Conservation (phyloP, 2,797 vertebrate genomes). For the Darevskia mixta region DNA sequence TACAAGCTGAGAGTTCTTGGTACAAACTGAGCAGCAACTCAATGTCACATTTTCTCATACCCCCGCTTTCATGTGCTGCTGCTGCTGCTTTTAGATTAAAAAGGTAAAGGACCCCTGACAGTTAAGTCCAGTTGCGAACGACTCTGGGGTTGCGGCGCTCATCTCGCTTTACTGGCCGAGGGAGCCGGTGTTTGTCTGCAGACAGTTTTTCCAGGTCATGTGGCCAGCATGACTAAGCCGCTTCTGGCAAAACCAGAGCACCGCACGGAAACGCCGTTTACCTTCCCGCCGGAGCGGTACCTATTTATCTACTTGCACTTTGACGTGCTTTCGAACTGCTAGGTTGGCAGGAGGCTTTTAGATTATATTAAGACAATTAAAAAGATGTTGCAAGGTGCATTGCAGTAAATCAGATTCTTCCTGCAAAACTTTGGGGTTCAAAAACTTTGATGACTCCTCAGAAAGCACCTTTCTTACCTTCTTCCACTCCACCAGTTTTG, state of each 20-base stretch:
- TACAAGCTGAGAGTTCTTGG: not conserved
- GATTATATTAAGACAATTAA: not conserved
- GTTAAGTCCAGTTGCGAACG: too few species aligned
- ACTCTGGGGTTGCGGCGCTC: too few species aligned
- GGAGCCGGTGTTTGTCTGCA: too few species aligned
- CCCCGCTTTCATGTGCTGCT: not conserved
- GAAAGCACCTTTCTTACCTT: not conserved
- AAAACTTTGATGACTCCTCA: not conserved
- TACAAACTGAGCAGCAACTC: not conserved
- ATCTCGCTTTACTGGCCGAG: too few species aligned
- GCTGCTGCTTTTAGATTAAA: not conserved
- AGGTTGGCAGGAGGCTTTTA: not conserved
- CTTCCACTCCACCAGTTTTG: not conserved
- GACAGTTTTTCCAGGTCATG: too few species aligned
- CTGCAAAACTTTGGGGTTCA: not conserved
- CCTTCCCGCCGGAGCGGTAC: too few species aligned
- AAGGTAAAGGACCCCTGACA: too few species aligned
- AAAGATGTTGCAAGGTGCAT: not conserved
- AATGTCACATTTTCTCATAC: not conserved
- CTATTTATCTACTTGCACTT: too few species aligned
- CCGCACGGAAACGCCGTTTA: too few species aligned
- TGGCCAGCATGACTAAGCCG: too few species aligned
- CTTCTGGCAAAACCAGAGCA: too few species aligned
- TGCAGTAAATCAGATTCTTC: not conserved
- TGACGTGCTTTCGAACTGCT: too few species aligned